These are phyloP conservation scores for Parnassius mnemosyne DNA, from an alignment of 2,888 invertebrate genomes.

Conservation along the genomic window DNA sequence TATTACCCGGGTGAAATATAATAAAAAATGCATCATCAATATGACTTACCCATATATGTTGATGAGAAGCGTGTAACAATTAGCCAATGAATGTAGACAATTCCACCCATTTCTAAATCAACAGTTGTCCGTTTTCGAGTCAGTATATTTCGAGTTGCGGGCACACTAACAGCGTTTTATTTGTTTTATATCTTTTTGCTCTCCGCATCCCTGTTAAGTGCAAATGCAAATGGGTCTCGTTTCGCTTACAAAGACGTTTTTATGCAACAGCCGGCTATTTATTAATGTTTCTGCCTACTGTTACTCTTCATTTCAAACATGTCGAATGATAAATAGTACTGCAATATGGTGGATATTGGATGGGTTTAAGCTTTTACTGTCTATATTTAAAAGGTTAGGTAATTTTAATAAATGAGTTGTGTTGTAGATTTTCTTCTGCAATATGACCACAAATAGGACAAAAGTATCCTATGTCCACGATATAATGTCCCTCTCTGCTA, in stretches of 20 bases:
- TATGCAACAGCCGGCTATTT: conserved; percentile 58
- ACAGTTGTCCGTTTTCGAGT: conserved; percentile 28
- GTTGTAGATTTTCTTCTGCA: no score
- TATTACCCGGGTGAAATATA: no score
- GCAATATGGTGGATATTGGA: neutral
- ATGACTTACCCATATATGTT: neutral
- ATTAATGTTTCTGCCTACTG: conserved; percentile 50
- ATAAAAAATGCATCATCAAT: no score
- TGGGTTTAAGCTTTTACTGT: neutral
- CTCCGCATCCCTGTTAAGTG: conserved; percentile 62
- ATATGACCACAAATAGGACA: no score
- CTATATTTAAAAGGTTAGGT: no score
- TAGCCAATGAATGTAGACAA: conserved; percentile 1
- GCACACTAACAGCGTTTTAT: conserved; percentile 52
- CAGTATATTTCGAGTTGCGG: conserved; percentile 40
- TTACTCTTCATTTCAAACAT: conserved; percentile 36
- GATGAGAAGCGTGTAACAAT: neutral
- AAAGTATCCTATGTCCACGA: no score
- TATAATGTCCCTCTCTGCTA: no score
- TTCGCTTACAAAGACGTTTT: conserved; percentile 71
- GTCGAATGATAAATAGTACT: conserved; percentile 14
- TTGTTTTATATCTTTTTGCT: conserved; percentile 56
- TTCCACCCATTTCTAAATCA: conserved; percentile 24
- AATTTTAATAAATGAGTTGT: no score
- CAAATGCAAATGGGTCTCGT: conserved; percentile 69